Base-by-base conservation (phyloP, 2,888 invertebrate species). In the Acrocyrtus sp. region DNA sequence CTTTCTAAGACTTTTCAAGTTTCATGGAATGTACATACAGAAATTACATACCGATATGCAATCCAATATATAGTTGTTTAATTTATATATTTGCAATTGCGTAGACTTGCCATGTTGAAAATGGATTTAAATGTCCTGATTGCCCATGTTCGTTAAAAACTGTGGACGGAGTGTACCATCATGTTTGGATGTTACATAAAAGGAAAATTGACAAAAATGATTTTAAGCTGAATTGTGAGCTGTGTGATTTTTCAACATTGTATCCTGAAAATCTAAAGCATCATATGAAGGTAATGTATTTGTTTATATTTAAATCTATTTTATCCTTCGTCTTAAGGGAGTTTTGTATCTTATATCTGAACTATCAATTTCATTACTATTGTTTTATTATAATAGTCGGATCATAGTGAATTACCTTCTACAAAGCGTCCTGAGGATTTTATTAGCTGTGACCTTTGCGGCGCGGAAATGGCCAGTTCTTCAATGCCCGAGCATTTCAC, bases 71-170 rank as follows among this genome's bases (percentile, higher is more conserved):
- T 43, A 10, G 17, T 24, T 17, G 4, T 19, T 10, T 54, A 4
- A 5, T 22, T 39, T 57, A 15, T 57, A n/a, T n/a, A n/a, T n/a
- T n/a, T n/a, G n/a, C n/a, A n/a, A n/a, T n/a, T n/a, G n/a, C n/a
- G 5, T 45, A 58, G 58, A 43, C 41, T 5, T 58, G 58, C n/a
- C 58, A 58, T 17, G 47, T 45, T 17, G 45, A 41, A n/a, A 17
- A 21, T 8, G 22, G 45, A n/a, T 6, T 45, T 6, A 22, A 43
- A 22, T 66, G 66, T 45, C 39, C 48, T 15, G 48, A 47, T 10
- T 66, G 66, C 39, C 22, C 47, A 1, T 66, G 56, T 34, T 10
- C n/a, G 5, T 39, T 66, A 15, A 66, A 57, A 34, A 17, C 41
- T 22, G 8, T 66, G 17, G 56, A 66, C 0, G 56, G 56, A 5